phyloP scores from a whole-genome alignment of 92 coral and sea anemone genomes.

The Bergia puertoricense region DNA sequence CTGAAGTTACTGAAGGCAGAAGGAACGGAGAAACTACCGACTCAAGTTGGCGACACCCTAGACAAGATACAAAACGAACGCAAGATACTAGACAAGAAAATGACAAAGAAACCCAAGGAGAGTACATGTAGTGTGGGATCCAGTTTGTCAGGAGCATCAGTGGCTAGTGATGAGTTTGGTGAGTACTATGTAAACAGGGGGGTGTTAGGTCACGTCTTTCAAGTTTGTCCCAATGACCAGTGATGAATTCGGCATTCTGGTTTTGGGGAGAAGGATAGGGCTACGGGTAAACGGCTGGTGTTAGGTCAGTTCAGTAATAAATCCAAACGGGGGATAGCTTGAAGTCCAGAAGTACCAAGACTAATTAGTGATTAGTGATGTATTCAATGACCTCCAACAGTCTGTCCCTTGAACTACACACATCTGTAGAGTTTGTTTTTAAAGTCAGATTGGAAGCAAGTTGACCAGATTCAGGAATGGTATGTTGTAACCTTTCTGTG shows the following conservation, averaged over 20 bases:
- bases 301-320: not conserved
- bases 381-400: no score
- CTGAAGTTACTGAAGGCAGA: slow-evolving; percentile 55
- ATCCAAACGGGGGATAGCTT: no score
- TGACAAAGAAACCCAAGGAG: slow-evolving; percentile 44
- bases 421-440: no score
- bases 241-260: not conserved
- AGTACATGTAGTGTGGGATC: slow-evolving; percentile 37
- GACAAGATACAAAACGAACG: slow-evolving; percentile 60
- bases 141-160: slow-evolving; percentile 45
- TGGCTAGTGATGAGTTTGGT: slow-evolving; percentile 73
- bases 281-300: not conserved
- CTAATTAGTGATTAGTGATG: no score
- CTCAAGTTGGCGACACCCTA: slow-evolving; percentile 49
- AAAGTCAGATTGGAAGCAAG: no score
- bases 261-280: no score
- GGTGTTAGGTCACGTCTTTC: not conserved
- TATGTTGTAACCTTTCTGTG: no score
- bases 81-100: slow-evolving; percentile 59
- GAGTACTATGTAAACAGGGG: slow-evolving; percentile 10
- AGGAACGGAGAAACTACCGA: slow-evolving; percentile 56
- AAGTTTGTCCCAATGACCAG: not conserved
- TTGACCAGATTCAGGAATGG: no score
- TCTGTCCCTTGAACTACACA: no score
- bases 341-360: no score